Conservation (phyloP, 2,797 vertebrate species). For the Rhincodon typus region DNA sequence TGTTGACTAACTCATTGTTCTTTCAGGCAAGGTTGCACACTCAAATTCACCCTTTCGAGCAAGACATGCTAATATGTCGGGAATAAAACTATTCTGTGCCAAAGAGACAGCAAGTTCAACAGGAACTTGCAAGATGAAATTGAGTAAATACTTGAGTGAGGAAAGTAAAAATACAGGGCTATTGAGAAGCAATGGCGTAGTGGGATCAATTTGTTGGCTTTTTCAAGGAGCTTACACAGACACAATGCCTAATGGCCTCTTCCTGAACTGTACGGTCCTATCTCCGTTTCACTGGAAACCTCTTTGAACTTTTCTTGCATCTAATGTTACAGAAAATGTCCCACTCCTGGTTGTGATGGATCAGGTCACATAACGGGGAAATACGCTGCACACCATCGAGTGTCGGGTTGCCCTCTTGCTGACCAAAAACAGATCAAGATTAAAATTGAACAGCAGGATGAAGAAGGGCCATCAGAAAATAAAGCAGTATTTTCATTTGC, state of each 20-base stretch:
- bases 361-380: slow-evolving; percentile 46
- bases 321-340: slow-evolving; percentile 39
- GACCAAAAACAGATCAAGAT: slow-evolving; percentile 38
- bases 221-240: neutral
- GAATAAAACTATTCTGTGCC: neutral
- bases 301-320: neutral
- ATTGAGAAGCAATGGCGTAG: neutral
- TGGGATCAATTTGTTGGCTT: neutral
- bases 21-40: neutral
- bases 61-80: neutral
- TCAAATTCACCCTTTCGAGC: neutral
- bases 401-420: slow-evolving; percentile 38
- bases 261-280: neutral
- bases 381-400: slow-evolving; percentile 40
- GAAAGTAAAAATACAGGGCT: neutral
- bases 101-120: neutral
- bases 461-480: slow-evolving; percentile 47
- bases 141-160: neutral
- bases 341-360: slow-evolving; percentile 42
- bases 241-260: neutral
- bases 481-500: slow-evolving; percentile 49
- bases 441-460: slow-evolving; percentile 46
- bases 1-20: neutral
- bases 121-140: neutral
- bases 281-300: neutral